Evolutionary conservation across 2,113 vertebrate species (phyloP), one percentile per base, ranked within the genome.

Genomic region (Chrysemys picta): DNA sequence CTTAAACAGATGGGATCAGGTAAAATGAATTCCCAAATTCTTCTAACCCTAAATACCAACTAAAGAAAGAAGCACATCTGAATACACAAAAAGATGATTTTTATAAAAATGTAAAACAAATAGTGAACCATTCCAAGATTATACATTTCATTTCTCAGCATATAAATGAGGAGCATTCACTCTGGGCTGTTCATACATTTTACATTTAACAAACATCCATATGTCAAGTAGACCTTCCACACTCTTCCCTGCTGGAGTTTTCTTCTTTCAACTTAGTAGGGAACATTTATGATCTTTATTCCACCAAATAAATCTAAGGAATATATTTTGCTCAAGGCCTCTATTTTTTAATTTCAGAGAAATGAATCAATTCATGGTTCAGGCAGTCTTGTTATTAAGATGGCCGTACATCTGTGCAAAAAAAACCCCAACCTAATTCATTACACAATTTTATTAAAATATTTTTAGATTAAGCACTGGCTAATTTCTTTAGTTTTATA

Each of bases 211-310:
- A 96, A 97, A 97, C 90, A 93, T 88, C 97, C 97, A 97, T 98
- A 98, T 98, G 98, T 96, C 94, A 90, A 95, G 69, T 80, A 88
- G 97, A 87, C 87, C 91, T 96, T 97, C 97, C 92, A 93, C 83
- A 87, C 75, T 94, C 69, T 89, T 97, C 96, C 95, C 93, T 96
- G 93, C 94, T 97, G 93, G 96, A 97, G 89, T 80, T 97, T 91
- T 62, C 85, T 96, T 47, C 94, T 97, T 97, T 98, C 95, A 98
- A 97, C 96, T 97, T 97, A 93, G 95, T 92, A 96, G 97, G 97
- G 93, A 95, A 96, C 97, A 98, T 96, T 97, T 98, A 89, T 94
- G 95, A 97, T 97, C 93, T 90, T 97, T 97, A 96, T 97, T 97
- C 91, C 80, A 88, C 89, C 81, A 93, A 96, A 97, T 96, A 96